Evolutionary conservation across 1,140 invertebrate species (phyloP), one percentile per base, ranked within the genome.

Genomic region (Drosophila tropicalis): DNA sequence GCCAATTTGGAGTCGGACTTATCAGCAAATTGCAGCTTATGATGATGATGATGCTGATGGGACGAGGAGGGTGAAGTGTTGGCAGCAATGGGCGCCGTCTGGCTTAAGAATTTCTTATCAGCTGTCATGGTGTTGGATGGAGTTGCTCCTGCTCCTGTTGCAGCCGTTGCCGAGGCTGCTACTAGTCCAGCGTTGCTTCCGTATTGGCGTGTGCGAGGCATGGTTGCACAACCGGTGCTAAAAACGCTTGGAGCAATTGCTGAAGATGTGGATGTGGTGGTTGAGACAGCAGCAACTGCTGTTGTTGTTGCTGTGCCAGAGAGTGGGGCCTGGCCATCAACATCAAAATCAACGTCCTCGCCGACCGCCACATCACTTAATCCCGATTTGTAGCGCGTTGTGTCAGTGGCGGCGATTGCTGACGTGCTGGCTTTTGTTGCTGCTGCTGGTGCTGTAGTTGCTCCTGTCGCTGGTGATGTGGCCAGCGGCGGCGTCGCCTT

Each of bases 191-290:
- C 71, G 67, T 62, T 82, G 85, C 84, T 89, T 89, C 84, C 84
- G 84, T 89, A 81, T 89, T 90, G 79, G 71, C 84, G 90, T 64
- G 82, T 90, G 58, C 90, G 90, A 56, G 90, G 90, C 75, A 91
- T 80, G 60, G 89, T 91, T 80, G 89, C 90, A 90, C 85, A 91
- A 86, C 90, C 90, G 85, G 81, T 91, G 90, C 68, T 79, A 62
- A 84, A 79, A 79, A 84, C 74, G 74, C 76, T 75, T 56, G 84
- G 62, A 74, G 84, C 79, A 56, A 69, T 56, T 54, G 81, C 61
- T 40, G 60, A 44, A 56, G 47, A 22, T 15, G 55, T 60, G 36
- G 65, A 19, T 67, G 29, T 17, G 22, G 29, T 17, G 22, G 58
- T 12, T 60, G 63, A 57, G 47, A 17, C 29, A 29, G 29, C 29